A percentile compares a stretch with the other conserved stretches of the same genome.
Evolutionary conservation across 2,113 vertebrate species (phyloP).

Genomic region (Colinus virginianus): DNA sequence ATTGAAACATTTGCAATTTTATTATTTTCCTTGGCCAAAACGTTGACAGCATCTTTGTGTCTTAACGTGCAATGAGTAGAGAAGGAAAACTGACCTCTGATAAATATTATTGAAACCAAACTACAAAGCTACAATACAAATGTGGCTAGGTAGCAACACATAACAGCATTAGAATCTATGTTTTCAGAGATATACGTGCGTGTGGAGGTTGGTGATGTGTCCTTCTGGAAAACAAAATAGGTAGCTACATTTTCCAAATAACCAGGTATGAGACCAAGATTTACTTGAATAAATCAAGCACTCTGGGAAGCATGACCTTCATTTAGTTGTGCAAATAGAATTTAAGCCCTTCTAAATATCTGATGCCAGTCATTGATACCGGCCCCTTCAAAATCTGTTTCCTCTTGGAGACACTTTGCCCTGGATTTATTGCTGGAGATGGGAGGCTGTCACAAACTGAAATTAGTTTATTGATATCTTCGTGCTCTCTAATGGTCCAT

Average conservation of each 20-base stretch:
- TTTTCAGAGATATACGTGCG: background rate
- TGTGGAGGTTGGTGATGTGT: background rate
- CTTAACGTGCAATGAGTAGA: background rate
- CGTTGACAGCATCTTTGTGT: background rate
- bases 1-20: background rate
- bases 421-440: conserved; percentile 35
- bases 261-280: background rate
- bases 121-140: background rate
- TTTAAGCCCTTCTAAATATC: conserved; percentile 29
- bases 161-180: background rate
- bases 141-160: background rate
- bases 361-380: background rate
- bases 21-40: background rate
- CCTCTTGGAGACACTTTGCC: background rate
- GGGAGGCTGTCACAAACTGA: conserved; percentile 1
- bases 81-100: background rate
- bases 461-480: conserved; percentile 49
- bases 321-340: background rate
- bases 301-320: conserved; percentile 12
- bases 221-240: background rate
- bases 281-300: background rate
- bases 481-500: background rate
- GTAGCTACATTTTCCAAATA: background rate
- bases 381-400: conserved; percentile 12
- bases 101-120: background rate